Percentiles rank a stretch among this genome's conserved stretches.
Evolutionary conservation across 2,797 vertebrate species (phyloP).

Genomic region (Chloroceryle inda): DNA sequence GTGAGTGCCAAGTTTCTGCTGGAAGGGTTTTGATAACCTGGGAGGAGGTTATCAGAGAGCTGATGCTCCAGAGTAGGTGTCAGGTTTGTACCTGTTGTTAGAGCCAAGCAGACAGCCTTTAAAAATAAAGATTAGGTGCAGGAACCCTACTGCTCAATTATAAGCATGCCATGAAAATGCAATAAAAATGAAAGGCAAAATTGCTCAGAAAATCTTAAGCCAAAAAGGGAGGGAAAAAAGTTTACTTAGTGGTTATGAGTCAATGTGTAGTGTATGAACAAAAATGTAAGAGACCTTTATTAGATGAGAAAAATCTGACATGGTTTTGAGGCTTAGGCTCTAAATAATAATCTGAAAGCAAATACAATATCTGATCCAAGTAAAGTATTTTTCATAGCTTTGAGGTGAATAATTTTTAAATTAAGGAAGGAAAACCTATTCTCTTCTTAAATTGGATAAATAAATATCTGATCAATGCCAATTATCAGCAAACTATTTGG

Average conservation of each 20-base stretch:
- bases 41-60: background rate
- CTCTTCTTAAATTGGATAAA: constrained; percentile 55
- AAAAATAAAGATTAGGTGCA: background rate
- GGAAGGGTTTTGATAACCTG: background rate
- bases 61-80: background rate
- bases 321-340: constrained; percentile 40
- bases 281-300: constrained; percentile 36
- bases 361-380: constrained; percentile 68
- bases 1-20: background rate
- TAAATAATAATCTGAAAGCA: constrained; percentile 59
- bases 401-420: constrained; percentile 61
- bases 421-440: constrained; percentile 45
- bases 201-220: constrained; percentile 18
- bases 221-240: background rate
- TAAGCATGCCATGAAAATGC: background rate
- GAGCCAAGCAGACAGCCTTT: background rate
- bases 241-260: constrained; percentile 60
- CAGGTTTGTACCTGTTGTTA: background rate
- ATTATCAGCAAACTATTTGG: constrained; percentile 27
- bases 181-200: constrained; percentile 9
- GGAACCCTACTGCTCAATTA: background rate
- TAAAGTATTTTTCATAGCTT: constrained; percentile 44
- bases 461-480: constrained; percentile 13
- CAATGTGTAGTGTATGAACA: constrained; percentile 42
- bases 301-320: constrained; percentile 37